Conservation (phyloP, 2,113 vertebrate genomes). For the Platichthys stellatus region DNA sequence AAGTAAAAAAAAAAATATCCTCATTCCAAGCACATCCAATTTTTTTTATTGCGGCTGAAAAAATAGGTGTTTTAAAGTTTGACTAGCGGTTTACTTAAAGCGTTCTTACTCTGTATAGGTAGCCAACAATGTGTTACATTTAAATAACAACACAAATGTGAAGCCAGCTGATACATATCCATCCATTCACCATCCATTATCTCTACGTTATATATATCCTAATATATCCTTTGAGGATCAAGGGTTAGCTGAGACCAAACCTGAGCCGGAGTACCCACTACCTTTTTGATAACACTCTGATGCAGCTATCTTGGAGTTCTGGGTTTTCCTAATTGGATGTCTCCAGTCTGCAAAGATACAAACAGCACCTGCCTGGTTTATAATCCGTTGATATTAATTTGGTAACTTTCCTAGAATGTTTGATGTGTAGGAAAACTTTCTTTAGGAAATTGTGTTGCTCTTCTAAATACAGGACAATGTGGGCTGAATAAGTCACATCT, state of each 20-base stretch:
- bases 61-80: background rate
- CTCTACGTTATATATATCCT: background rate
- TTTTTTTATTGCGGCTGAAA: background rate
- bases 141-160: background rate
- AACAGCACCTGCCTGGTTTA: background rate
- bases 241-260: background rate
- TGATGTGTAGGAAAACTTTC: background rate
- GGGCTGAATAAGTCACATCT: conserved; percentile 21
- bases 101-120: background rate
- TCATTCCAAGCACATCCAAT: background rate
- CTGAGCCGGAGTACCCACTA: background rate
- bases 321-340: background rate
- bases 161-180: background rate
- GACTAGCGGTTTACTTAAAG: background rate
- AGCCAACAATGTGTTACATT: background rate
- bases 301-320: background rate
- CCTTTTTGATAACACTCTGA: background rate
- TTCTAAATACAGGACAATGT: conserved; percentile 13
- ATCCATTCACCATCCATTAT: background rate
- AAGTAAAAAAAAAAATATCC: background rate
- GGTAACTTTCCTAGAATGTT: background rate
- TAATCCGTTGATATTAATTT: background rate
- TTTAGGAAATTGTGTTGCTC: background rate
- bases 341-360: background rate
- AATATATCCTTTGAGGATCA: background rate